These are phyloP conservation scores for Plestiodon gilberti DNA, from an alignment of 2,113 vertebrate species.

Conservation along the genomic window DNA sequence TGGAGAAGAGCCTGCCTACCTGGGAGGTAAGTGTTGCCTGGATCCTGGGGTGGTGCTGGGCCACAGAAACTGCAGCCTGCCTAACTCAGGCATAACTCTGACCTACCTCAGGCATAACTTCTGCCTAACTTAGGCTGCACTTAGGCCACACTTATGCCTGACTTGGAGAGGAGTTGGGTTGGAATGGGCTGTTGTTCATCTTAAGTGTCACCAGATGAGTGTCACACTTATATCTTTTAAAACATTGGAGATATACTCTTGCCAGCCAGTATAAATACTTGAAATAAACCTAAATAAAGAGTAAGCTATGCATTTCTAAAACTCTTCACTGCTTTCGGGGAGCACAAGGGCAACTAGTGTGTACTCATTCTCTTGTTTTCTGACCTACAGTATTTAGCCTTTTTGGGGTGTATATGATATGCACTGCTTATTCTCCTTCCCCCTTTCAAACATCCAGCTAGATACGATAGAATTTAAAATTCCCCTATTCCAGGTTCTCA, in stretches of 20 bases:
- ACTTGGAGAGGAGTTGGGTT: too few species aligned
- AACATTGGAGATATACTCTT: constrained; percentile 11
- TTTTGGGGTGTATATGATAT: neutral
- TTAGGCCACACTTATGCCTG: too few species aligned
- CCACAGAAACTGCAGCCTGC: too few species aligned
- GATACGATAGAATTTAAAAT: too few species aligned
- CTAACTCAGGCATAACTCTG: too few species aligned
- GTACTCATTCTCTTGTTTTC: neutral
- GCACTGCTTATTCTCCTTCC: neutral
- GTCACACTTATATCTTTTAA: neutral
- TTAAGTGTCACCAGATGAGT: neutral
- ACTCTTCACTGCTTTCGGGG: neutral
- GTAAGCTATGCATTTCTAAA: neutral
- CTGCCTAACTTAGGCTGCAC: too few species aligned
- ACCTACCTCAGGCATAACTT: too few species aligned
- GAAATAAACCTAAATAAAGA: neutral
- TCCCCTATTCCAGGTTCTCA: too few species aligned
- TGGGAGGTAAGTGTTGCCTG: too few species aligned
- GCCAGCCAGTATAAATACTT: neutral
- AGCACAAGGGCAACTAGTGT: neutral
- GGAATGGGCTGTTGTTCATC: too few species aligned
- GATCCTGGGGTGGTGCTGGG: too few species aligned
- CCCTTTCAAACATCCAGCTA: neutral
- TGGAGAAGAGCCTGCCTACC: too few species aligned
- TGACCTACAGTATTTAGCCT: neutral